phyloP scores from a whole-genome alignment of 2,797 vertebrate species.

The Diplodus sargus region DNA sequence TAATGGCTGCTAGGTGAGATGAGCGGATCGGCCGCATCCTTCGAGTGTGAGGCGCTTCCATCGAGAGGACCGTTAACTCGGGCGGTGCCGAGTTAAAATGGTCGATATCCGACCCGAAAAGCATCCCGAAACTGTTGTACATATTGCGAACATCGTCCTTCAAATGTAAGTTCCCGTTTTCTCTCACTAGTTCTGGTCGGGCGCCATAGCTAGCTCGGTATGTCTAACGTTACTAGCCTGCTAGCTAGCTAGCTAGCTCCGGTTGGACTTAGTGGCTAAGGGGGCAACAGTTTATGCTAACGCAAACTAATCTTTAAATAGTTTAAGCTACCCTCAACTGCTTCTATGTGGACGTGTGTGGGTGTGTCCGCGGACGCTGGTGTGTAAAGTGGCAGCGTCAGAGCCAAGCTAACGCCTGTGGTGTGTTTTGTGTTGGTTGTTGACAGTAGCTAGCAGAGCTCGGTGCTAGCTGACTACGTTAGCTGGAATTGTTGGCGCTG shows the following conservation, averaged over 20 bases:
- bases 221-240: slow-evolving; percentile 7
- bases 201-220: slow-evolving; percentile 44
- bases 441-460: slow-evolving; percentile 44
- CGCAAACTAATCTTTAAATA: not conserved
- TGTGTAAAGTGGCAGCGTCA: not conserved
- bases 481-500: slow-evolving; percentile 60
- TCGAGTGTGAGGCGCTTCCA: slow-evolving; percentile 69
- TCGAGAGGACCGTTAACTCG: slow-evolving; percentile 76
- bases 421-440: slow-evolving; percentile 20
- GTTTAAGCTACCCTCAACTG: not conserved
- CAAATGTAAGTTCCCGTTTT: slow-evolving; percentile 65
- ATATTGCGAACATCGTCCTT: slow-evolving; percentile 67
- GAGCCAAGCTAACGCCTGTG: accelerated
- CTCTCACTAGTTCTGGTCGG: slow-evolving; percentile 3
- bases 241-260: slow-evolving; percentile 31
- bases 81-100: slow-evolving; percentile 83
- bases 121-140: slow-evolving; percentile 65
- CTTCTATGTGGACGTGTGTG: not conserved
- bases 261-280: slow-evolving; percentile 15
- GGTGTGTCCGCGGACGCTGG: too few relatives aligned
- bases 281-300: slow-evolving; percentile 1
- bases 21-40: slow-evolving; percentile 76
- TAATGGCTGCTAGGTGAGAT: slow-evolving; percentile 84
- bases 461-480: slow-evolving; percentile 57
- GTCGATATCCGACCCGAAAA: slow-evolving; percentile 78